Conservation (phyloP, 2,888 invertebrate species). For the Pachycephus smyrnensis region DNA sequence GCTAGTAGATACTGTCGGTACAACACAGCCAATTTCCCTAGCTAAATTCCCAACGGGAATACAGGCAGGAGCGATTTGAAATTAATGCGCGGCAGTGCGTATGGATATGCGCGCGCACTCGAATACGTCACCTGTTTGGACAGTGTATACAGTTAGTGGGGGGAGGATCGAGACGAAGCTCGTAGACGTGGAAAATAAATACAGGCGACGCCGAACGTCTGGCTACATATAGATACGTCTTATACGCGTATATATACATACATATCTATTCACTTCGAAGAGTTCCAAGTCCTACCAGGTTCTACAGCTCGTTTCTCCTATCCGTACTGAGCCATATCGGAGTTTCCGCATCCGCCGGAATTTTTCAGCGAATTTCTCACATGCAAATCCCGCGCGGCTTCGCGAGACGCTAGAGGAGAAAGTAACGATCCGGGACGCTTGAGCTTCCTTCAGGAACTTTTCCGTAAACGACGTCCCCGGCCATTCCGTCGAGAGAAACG, state of each 20-base stretch:
- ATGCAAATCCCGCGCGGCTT: not conserved
- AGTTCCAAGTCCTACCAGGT: slow-evolving; percentile 4
- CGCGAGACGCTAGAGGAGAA: not conserved
- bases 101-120: not conserved
- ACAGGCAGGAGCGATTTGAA: not conserved
- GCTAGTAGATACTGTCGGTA: not conserved
- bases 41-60: not conserved
- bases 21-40: not conserved
- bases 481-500: not conserved
- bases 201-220: not conserved
- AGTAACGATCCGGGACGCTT: slow-evolving; percentile 1
- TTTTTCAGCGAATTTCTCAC: slow-evolving; percentile 11
- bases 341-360: slow-evolving; percentile 1
- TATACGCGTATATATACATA: not conserved
- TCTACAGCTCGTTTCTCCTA: not conserved
- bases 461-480: not conserved
- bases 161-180: slow-evolving; percentile 12
- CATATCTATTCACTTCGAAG: not conserved
- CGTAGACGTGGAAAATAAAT: slow-evolving; percentile 1
- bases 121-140: not conserved
- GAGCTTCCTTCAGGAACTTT: slow-evolving; percentile 3
- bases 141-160: slow-evolving; percentile 8
- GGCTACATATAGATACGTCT: not conserved
- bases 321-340: not conserved
- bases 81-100: not conserved